Evolutionary conservation across 2,888 invertebrate genomes (phyloP), one percentile per base, ranked within the genome.

Genomic region (Urechis unicinctus): DNA sequence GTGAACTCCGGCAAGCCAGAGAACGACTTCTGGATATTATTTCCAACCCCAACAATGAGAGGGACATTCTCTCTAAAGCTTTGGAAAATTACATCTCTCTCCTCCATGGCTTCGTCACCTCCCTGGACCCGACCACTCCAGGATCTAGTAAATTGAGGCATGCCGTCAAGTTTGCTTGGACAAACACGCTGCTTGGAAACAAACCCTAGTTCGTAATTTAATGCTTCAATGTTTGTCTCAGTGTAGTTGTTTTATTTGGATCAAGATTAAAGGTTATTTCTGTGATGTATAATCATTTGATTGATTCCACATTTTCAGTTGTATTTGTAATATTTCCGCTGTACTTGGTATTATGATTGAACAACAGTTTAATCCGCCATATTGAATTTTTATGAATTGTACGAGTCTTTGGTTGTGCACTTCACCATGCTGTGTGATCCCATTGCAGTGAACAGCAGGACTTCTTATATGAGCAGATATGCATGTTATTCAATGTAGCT

Each of bases 401-500:
- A n/a, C n/a, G n/a, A n/a, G n/a, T n/a, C n/a, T n/a, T n/a, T n/a
- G n/a, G n/a, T n/a, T n/a, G n/a, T n/a, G n/a, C n/a, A n/a, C n/a
- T n/a, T n/a, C n/a, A n/a, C n/a, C 17, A 25, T 42, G 46, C 41
- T 25, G 5, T 36, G 50, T 49, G 45, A 41, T 53, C 42, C 63
- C 73, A 31, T 56, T 62, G 22, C 69, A 82, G 82, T 42, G 77
- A 79, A 56, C 73, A 79, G 53, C 69, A 76, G 52, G 85, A 85
- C 73, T 73, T 81, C 9, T 78, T 82, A 56, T 85, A 81, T 74
- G 85, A 85, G 71, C 76, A 82, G 50, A 80, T 82, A 47, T 82
- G 81, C 50, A 82, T 85, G 72, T 79, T 80, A 46, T 76, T 83
- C 55, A 83, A 85, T 67, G 73, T 83, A 62, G 85, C 82, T 1